These are phyloP conservation scores for Tillus elongatus DNA, from an alignment of 2,888 invertebrate species.

Conservation along the genomic window DNA sequence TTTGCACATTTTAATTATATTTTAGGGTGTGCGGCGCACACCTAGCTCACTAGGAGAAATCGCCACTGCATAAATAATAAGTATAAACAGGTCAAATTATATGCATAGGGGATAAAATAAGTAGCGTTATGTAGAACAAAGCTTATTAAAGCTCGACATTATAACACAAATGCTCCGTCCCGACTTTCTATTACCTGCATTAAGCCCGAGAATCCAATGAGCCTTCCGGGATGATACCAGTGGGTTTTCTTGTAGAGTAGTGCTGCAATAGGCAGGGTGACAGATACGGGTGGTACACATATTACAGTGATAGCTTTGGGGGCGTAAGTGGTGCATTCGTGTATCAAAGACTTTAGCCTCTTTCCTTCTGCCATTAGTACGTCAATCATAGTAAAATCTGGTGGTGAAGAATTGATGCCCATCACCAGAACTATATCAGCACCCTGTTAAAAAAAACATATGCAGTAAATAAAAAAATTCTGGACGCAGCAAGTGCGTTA, in stretches of 20 bases:
- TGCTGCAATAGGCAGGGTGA: slow-evolving; percentile 47
- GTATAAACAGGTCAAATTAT: too few relatives aligned
- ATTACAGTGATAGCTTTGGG: slow-evolving; percentile 48
- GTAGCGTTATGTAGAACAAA: too few relatives aligned
- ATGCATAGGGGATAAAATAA: too few relatives aligned
- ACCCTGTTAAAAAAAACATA: slow-evolving; percentile 23
- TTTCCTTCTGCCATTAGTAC: slow-evolving; percentile 29
- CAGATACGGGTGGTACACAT: slow-evolving; percentile 47
- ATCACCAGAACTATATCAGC: slow-evolving; percentile 36
- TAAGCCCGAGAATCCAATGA: slow-evolving; percentile 35
- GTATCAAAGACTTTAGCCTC: slow-evolving; percentile 35
- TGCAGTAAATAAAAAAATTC: too few relatives aligned
- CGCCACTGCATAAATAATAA: too few relatives aligned
- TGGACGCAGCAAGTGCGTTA: too few relatives aligned
- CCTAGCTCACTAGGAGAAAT: too few relatives aligned
- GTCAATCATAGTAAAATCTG: neutral
- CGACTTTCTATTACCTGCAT: slow-evolving; percentile 26
- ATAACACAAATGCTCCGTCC: neutral
- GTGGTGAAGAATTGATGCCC: slow-evolving; percentile 19
- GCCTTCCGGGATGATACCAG: slow-evolving; percentile 39
- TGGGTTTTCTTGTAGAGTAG: slow-evolving; percentile 40
- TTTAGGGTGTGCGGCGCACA: too few relatives aligned
- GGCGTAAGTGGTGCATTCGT: slow-evolving; percentile 45
- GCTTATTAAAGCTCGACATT: too few relatives aligned
- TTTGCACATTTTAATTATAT: too few relatives aligned